A percentile compares a stretch with the other conserved stretches of the same genome.
phyloP scores from a whole-genome alignment of 2,797 vertebrate genomes.

The Tympanoctomys barrerae region DNA sequence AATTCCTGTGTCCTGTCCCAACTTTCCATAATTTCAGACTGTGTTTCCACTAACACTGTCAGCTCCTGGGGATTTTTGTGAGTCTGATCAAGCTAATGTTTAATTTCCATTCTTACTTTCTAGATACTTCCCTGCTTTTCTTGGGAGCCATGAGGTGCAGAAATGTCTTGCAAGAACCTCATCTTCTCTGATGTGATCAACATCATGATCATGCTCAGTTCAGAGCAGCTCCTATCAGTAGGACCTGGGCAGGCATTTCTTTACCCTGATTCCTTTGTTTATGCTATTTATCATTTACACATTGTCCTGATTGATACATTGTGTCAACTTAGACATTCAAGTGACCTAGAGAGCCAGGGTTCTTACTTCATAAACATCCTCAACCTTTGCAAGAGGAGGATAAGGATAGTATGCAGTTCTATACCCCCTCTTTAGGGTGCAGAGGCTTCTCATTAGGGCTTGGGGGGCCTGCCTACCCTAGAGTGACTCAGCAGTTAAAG shows the following conservation, averaged over 20 bases:
- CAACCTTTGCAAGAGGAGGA: no score
- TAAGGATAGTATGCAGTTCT: no score
- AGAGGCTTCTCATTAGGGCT: no score
- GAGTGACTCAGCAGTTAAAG: no score
- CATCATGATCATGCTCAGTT: not conserved
- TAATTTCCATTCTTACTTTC: not conserved
- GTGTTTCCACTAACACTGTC: not conserved
- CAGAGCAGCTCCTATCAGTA: not conserved
- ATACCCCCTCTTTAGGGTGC: no score
- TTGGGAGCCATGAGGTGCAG: not conserved
- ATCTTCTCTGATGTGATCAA: not conserved
- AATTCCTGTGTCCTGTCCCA: not conserved
- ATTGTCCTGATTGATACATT: no score
- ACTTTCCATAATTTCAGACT: not conserved
- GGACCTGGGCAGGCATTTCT: not conserved
- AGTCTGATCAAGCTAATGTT: not conserved
- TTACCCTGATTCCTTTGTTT: conserved; percentile 22
- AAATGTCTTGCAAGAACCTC: not conserved
- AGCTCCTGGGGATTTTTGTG: not conserved
- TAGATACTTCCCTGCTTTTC: not conserved
- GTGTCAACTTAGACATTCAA: no score
- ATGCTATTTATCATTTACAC: not conserved
- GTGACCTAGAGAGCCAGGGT: no score
- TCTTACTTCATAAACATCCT: no score
- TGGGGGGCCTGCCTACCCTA: no score